Base-by-base conservation (phyloP, 1,140 invertebrate genomes). In the Drosophila cardini region DNA sequence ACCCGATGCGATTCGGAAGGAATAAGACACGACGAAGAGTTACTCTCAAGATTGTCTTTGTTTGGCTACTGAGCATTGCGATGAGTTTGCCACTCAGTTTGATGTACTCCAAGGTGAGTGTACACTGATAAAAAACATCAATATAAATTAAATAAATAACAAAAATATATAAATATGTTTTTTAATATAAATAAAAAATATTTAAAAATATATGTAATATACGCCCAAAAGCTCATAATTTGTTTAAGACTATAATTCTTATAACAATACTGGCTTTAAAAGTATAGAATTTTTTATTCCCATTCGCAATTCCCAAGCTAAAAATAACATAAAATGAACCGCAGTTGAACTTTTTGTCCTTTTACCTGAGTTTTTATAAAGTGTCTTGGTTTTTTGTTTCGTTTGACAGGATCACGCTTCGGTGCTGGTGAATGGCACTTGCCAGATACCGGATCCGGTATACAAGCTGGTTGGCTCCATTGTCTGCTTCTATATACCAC, bases 401-500 rank as follows among this genome's bases (percentile, higher is more conserved):
- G 34, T 94, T 93, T 26, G 21, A 2, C 93, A 97, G 96, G 95
- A 97, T 90, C 95, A 96, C 85, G 95, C 96, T 52, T 96, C 96
- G 6, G 94, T 97, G 15, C 93, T 97, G 58, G 95, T 96, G 40
- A 95, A 95, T 46, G 96, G 96, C 1, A 95, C 95, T 9, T 97
- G 97, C 87, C 96, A 97, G 92, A 97, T 97, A 82, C 96, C 96
- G 0, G 96, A 97, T 92, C 96, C 97, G 1, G 93, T 97, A 2
- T 98, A 98, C 93, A 97, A 98, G 91, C 94, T 98, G 65, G 97
- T 98, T 77, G 98, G 97, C 11, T 98, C 97, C 40, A 96, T 99
- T 78, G 95, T 98, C 76, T 98, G 97, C 76, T 99, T 99, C 93
- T 98, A 98, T 93, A 97, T 99, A 71, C 98, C 98, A 2, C 94